These are phyloP conservation scores for Oeneis ivallda DNA, from an alignment of 2,888 invertebrate genomes.

Conservation along the genomic window DNA sequence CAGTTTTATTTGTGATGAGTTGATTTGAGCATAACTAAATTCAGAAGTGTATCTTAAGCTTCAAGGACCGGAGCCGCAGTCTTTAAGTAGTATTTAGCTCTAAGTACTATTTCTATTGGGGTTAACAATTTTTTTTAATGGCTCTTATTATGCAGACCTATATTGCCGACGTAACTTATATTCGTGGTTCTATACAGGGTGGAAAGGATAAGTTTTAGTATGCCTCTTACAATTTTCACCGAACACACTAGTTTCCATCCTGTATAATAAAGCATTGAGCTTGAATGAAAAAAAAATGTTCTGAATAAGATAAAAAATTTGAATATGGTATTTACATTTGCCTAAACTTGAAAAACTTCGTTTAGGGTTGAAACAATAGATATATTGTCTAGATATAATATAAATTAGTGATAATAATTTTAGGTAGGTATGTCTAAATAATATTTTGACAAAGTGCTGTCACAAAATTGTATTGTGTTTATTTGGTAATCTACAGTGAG, in stretches of 20 bases:
- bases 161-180: not conserved
- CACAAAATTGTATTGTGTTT: conserved; percentile 17
- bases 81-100: no score
- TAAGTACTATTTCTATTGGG: not conserved
- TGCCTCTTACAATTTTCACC: no score
- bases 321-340: conserved; percentile 6
- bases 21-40: no score
- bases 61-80: no score
- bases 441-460: conserved; percentile 20
- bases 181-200: not conserved
- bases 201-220: no score
- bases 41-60: no score
- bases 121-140: not conserved
- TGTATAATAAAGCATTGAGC: not conserved
- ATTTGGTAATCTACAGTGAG: conserved; percentile 56
- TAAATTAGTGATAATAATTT: not conserved
- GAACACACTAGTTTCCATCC: no score
- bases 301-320: not conserved
- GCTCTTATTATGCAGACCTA: not conserved
- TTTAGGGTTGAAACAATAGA: not conserved
- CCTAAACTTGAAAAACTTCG: not conserved
- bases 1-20: no score
- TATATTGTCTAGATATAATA: not conserved
- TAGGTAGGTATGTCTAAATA: conserved; percentile 1
- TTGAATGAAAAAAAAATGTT: not conserved